Conservation (phyloP, 2,113 vertebrate genomes). For the Canis aureus region DNA sequence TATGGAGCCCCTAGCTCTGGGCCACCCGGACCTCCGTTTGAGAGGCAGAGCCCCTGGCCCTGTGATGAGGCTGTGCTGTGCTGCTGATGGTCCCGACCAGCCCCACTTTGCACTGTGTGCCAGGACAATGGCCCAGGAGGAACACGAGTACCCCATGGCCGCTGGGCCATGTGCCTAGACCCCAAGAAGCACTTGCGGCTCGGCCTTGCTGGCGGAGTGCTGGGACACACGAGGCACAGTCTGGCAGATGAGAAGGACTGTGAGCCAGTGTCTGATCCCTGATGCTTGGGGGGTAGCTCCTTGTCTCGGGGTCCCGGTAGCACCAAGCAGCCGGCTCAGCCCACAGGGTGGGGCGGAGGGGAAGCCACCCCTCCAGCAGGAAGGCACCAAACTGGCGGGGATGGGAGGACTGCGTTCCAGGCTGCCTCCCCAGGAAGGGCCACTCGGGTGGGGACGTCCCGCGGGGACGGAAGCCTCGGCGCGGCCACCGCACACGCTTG, state of each 20-base stretch:
- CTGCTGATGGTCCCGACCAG: not conserved
- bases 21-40: not conserved
- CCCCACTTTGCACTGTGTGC: not conserved
- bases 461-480: not conserved
- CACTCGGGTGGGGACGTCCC: not conserved
- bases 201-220: accelerated
- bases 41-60: not conserved
- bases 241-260: not conserved
- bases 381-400: not conserved
- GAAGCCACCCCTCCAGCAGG: not conserved
- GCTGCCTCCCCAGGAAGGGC: not conserved
- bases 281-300: not conserved
- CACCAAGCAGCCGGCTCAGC: not conserved
- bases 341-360: too few species aligned
- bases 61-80: not conserved
- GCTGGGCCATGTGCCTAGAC: not conserved
- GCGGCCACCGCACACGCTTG: not conserved
- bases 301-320: not conserved
- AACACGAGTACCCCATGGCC: not conserved
- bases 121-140: not conserved
- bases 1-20: too few species aligned
- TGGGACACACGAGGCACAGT: not conserved
- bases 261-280: not conserved
- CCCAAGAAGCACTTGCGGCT: not conserved
- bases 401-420: not conserved